phyloP scores from a whole-genome alignment of 1,140 invertebrate genomes.

The Drosophila sulfurigaster region DNA sequence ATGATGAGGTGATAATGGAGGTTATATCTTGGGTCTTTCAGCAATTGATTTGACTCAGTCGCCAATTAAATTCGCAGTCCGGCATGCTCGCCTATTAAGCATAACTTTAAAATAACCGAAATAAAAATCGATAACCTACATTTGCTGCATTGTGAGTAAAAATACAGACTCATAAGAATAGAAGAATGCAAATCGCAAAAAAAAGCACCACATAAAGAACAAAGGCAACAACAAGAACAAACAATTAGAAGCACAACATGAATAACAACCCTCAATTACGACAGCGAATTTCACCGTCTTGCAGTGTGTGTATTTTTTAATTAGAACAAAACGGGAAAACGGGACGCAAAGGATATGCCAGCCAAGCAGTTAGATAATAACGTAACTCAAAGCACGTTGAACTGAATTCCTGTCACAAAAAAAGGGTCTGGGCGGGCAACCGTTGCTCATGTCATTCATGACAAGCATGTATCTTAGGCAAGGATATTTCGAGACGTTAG shows the following conservation, averaged over 20 bases:
- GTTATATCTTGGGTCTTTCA: neutral
- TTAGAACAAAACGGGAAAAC: slow-evolving; percentile 33
- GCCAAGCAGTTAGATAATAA: slow-evolving; percentile 14
- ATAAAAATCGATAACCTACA: slow-evolving; percentile 79
- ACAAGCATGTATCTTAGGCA: neutral
- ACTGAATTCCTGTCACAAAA: neutral
- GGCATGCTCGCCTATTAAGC: slow-evolving; percentile 24
- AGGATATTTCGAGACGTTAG: neutral
- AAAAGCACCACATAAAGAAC: slow-evolving; percentile 41
- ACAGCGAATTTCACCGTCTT: slow-evolving; percentile 39
- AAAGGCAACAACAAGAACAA: slow-evolving; percentile 65
- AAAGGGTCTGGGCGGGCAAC: neutral
- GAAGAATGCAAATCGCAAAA: slow-evolving; percentile 22
- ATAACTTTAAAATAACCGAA: slow-evolving; percentile 44
- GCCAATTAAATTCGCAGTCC: slow-evolving; percentile 14
- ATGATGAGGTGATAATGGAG: slow-evolving; percentile 49
- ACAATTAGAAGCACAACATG: slow-evolving; percentile 69
- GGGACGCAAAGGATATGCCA: slow-evolving; percentile 46
- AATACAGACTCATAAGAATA: slow-evolving; percentile 21
- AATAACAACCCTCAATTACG: slow-evolving; percentile 70
- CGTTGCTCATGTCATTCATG: slow-evolving; percentile 10
- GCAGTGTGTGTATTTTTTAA: slow-evolving; percentile 59
- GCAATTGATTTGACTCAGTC: slow-evolving; percentile 30
- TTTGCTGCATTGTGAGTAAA: slow-evolving; percentile 43
- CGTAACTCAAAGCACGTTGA: slow-evolving; percentile 20